Evolutionary conservation across 37 sponge, comb jelly and placozoan species (phyloP), one percentile per base, ranked within the genome.

Genomic region (Hormiphora californensis): DNA sequence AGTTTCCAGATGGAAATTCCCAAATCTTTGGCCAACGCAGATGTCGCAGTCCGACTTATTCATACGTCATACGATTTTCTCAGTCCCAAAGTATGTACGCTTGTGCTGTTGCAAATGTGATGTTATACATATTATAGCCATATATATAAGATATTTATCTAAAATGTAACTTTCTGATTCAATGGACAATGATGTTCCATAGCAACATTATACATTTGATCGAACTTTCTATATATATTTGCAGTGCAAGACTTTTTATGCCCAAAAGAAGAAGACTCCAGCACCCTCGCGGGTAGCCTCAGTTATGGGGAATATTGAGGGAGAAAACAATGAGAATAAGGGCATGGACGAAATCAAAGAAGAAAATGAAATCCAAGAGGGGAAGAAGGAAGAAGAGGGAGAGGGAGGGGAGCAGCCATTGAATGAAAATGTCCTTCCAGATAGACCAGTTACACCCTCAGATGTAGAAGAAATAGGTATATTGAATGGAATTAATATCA

Each of bases 11-110:
- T 94, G 55, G 92, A 94, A 12, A 78, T 94, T n/a, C 94, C 94
- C 0, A 94, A 92, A 59, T 88, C 91, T 1, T 88, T 94, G 37
- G 73, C 90, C 21, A 88, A 90, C n/a, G 91, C 88, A 17, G 92
- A 94, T 40, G 87, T 88, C 0, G 89, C 89, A 1, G 68, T 94
- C 9, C 63, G 89, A 15, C 85, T 92, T 2, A 54, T 89, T 31
- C 61, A 87, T 0, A 51, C 89, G 0, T 34, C 87, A 12, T 90
- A 63, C 63, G 94, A 91, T 69, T n/a, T 49, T 44, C 86, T 91
- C 35, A 73, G 81, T 73, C 81, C 81, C 9, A 73, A 73, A 46
- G 81, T 73, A 41, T 21, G 4, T 4, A 49, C 53, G 53, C n/a
- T n/a, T n/a, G n/a, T n/a, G n/a, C n/a, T n/a, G n/a, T n/a, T n/a